Percentiles rank a stretch among this genome's conserved stretches.
Evolutionary conservation across 23 tunicate genomes (phyloP).

Genomic region (Halocynthia roretzi): DNA sequence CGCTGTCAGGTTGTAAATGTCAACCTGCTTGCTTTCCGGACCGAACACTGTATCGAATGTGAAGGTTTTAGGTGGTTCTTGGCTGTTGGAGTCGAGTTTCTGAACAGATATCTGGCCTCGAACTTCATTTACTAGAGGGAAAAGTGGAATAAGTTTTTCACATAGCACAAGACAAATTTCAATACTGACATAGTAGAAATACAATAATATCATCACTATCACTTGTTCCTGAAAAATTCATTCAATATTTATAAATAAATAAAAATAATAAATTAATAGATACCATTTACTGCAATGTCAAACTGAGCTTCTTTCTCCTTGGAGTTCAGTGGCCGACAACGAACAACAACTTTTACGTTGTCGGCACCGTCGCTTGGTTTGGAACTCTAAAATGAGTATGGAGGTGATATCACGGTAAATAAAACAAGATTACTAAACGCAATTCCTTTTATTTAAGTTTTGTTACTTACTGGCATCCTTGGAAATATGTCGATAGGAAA

Average conservation of each 20-base stretch:
- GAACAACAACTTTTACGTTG: conserved; percentile 89
- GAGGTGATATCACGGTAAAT: background rate
- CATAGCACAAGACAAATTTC: too few species aligned
- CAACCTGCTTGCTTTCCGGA: conserved; percentile 95
- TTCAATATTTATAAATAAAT: too few species aligned
- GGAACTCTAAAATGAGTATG: conserved; percentile 33
- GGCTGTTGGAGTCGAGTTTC: conserved; percentile 22
- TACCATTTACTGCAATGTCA: conserved; percentile 51
- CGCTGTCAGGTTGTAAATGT: conserved; percentile 93
- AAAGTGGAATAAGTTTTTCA: background rate
- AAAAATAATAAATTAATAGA: too few species aligned
- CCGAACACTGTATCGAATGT: conserved; percentile 95
- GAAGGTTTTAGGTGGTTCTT: conserved; percentile 91
- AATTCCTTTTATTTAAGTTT: too few species aligned
- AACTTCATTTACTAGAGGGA: conserved; percentile 72
- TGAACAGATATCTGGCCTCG: conserved; percentile 76
- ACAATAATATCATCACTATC: too few species aligned
- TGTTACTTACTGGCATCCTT: too few species aligned
- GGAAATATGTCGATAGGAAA: too few species aligned
- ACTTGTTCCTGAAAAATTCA: too few species aligned
- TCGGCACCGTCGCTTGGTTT: conserved; percentile 55
- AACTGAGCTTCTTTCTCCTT: conserved; percentile 44
- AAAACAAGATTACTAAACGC: too few species aligned
- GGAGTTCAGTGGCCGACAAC: conserved; percentile 88
- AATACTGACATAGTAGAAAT: too few species aligned